Evolutionary conservation across 2,888 invertebrate species (phyloP).

Genomic region (Oscheius sp.): DNA sequence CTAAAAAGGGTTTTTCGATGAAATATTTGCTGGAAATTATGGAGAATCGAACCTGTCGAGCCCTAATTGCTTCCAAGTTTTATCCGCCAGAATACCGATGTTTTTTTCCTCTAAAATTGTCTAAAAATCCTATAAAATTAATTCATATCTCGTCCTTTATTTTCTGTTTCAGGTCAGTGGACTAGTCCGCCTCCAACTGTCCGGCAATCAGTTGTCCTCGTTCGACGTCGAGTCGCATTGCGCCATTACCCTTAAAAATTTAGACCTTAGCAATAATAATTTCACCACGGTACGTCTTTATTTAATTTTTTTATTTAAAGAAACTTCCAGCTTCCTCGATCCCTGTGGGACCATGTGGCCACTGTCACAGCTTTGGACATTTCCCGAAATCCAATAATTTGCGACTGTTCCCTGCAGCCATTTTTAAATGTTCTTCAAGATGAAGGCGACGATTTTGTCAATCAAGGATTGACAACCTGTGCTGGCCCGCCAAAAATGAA

Average conservation of each 20-base stretch:
- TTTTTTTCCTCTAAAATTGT: no score
- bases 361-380: constrained; percentile 27
- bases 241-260: not conserved
- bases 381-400: constrained; percentile 16
- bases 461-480: constrained; percentile 30
- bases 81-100: no score
- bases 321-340: no score
- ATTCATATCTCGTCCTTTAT: no score
- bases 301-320: no score
- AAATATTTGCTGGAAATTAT: no score
- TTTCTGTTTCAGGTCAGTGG: constrained; percentile 13
- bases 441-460: constrained; percentile 27
- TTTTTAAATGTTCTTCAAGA: not conserved
- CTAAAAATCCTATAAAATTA: no score
- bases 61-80: no score
- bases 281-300: constrained; percentile 19
- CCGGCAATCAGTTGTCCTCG: constrained; percentile 15
- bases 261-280: constrained; percentile 28
- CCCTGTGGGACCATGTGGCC: constrained; percentile 26
- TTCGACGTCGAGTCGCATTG: constrained; percentile 5
- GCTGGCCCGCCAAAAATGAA: constrained; percentile 18
- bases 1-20: no score
- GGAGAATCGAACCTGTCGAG: no score
- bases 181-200: constrained; percentile 8
- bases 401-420: constrained; percentile 27